Percentiles rank a stretch among this genome's conserved stretches.
phyloP scores from a whole-genome alignment of 2,797 vertebrate species.

The Malurus leucopterus region DNA sequence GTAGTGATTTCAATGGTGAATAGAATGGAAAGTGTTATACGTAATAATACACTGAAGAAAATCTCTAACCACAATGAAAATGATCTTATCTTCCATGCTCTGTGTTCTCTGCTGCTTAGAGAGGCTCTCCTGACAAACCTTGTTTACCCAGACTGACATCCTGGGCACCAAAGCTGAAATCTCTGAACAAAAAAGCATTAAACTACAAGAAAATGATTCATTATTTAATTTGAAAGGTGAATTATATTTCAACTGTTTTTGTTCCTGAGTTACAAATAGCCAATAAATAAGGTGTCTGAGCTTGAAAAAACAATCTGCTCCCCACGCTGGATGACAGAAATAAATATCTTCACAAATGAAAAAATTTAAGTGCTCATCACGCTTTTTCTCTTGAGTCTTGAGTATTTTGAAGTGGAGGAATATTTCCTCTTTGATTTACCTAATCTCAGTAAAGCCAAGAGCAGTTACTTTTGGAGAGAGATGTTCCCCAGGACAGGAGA shows the following conservation, averaged over 20 bases:
- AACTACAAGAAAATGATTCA: background rate
- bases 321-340: background rate
- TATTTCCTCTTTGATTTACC: background rate
- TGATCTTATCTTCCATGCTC: background rate
- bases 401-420: background rate
- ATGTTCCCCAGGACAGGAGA: background rate
- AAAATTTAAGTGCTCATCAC: background rate
- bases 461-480: background rate
- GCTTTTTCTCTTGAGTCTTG: background rate
- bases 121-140: background rate
- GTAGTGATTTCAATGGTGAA: background rate
- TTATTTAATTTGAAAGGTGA: background rate
- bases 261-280: background rate
- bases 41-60: background rate
- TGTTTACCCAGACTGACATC: background rate
- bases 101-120: background rate
- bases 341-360: background rate
- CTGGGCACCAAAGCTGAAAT: background rate
- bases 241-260: background rate
- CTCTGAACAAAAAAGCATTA: background rate
- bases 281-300: background rate
- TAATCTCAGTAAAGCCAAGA: background rate
- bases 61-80: background rate
- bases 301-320: constrained; percentile 3
- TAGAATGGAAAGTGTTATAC: background rate